These are phyloP conservation scores for Oreohelix idahoensis DNA, from an alignment of 1,140 invertebrate species.

Conservation along the genomic window DNA sequence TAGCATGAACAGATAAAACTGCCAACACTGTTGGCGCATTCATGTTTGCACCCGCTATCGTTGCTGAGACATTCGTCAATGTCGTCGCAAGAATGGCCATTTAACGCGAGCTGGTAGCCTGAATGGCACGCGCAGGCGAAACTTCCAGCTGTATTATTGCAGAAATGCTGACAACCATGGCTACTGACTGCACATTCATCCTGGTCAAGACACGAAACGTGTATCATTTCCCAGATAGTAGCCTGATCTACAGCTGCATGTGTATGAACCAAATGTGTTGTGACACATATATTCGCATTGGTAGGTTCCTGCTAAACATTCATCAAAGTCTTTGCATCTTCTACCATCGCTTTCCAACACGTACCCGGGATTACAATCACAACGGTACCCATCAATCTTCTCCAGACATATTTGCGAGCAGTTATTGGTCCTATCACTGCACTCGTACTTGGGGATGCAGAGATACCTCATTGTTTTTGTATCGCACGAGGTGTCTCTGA, in stretches of 20 bases:
- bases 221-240: background rate
- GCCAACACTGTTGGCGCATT: background rate
- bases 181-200: background rate
- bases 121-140: background rate
- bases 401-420: background rate
- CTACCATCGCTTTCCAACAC: background rate
- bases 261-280: background rate
- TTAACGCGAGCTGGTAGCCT: background rate
- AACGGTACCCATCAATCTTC: background rate
- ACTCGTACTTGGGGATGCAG: background rate
- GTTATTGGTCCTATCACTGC: background rate
- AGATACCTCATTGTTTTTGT: background rate
- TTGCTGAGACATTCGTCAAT: conserved; percentile 12
- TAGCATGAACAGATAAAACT: conserved; percentile 4
- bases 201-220: background rate
- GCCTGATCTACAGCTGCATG: background rate
- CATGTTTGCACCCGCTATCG: background rate
- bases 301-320: background rate
- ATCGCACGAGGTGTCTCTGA: background rate
- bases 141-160: background rate
- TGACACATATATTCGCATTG: background rate
- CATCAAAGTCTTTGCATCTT: background rate
- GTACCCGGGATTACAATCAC: background rate
- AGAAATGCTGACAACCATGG: background rate
- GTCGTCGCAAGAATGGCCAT: background rate